Percentiles rank a stretch among this genome's conserved stretches.
Evolutionary conservation across 30 jellyfish, hydroid and myxozoan genomes (phyloP).

Genomic region (Hydractinia symbiolongicarpus): DNA sequence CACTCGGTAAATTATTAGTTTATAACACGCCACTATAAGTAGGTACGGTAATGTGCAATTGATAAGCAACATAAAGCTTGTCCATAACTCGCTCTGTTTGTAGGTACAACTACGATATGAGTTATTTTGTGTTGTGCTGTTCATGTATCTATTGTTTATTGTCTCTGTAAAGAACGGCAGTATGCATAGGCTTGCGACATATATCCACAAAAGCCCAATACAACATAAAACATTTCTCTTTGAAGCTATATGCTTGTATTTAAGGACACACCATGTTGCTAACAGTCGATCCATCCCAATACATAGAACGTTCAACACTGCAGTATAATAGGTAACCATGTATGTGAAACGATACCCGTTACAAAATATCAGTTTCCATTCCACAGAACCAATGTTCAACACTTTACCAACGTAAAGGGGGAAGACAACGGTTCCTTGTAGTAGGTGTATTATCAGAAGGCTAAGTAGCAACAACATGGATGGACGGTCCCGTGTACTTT

Average conservation of each 20-base stretch:
- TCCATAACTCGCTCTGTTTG: constrained; percentile 4
- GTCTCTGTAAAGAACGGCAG: constrained; percentile 1
- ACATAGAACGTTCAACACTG: background rate
- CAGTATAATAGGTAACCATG: constrained; percentile 19
- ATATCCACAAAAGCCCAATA: constrained; percentile 6
- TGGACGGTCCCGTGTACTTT: constrained; percentile 4
- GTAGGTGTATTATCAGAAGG: constrained; percentile 5
- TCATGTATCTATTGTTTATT: too few species aligned
- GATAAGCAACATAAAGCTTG: constrained; percentile 11
- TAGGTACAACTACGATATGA: background rate
- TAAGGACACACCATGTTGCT: constrained; percentile 10
- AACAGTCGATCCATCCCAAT: constrained; percentile 17
- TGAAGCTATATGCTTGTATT: constrained; percentile 1
- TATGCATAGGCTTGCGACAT: background rate
- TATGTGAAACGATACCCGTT: constrained; percentile 23
- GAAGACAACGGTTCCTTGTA: constrained; percentile 6
- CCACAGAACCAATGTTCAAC: background rate
- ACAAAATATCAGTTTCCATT: background rate
- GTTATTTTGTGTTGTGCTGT: background rate
- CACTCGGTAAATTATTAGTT: too few species aligned
- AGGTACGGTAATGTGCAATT: constrained; percentile 22
- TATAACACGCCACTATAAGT: background rate
- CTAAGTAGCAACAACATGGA: constrained; percentile 10
- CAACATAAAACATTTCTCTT: background rate
- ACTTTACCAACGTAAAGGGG: constrained; percentile 16